Percentiles rank a stretch among this genome's conserved stretches.
Evolutionary conservation across 2,888 invertebrate species (phyloP).

Genomic region (Pinctada fucata): DNA sequence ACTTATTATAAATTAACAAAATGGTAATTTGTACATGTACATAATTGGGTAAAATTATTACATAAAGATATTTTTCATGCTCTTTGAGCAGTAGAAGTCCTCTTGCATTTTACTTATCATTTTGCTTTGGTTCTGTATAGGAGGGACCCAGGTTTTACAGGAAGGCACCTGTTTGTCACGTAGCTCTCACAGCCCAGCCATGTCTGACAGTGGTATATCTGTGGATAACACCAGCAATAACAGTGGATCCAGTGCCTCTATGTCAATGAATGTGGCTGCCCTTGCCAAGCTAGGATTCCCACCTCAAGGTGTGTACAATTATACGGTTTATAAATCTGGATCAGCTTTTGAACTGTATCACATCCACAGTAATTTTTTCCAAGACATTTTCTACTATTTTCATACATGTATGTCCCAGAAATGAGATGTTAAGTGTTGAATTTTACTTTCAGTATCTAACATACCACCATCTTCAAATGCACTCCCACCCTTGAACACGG

Average conservation of each 20-base stretch:
- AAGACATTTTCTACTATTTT: too few species aligned
- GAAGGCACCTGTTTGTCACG: constrained; percentile 63
- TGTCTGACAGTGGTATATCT: constrained; percentile 77
- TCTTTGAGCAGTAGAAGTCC: too few species aligned
- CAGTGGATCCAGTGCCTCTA: constrained; percentile 76
- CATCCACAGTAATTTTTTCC: too few species aligned
- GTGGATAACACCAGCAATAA: constrained; percentile 73
- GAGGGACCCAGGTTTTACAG: constrained; percentile 41
- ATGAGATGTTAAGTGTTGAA: too few species aligned
- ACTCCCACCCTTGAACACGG: constrained; percentile 13
- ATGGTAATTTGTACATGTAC: too few species aligned
- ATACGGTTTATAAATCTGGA: background rate
- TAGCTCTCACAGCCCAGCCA: constrained; percentile 75
- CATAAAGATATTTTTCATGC: too few species aligned
- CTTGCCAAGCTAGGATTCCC: constrained; percentile 84
- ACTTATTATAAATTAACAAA: too few species aligned
- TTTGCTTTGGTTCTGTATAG: background rate
- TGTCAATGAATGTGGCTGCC: constrained; percentile 90
- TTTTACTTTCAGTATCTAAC: too few species aligned
- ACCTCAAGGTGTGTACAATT: background rate
- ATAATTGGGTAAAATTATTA: too few species aligned
- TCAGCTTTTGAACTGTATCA: background rate
- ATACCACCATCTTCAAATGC: constrained; percentile 50
- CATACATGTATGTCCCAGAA: too few species aligned
- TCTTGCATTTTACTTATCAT: too few species aligned